phyloP scores from a whole-genome alignment of 2,888 invertebrate genomes.

The Tachina lurida region DNA sequence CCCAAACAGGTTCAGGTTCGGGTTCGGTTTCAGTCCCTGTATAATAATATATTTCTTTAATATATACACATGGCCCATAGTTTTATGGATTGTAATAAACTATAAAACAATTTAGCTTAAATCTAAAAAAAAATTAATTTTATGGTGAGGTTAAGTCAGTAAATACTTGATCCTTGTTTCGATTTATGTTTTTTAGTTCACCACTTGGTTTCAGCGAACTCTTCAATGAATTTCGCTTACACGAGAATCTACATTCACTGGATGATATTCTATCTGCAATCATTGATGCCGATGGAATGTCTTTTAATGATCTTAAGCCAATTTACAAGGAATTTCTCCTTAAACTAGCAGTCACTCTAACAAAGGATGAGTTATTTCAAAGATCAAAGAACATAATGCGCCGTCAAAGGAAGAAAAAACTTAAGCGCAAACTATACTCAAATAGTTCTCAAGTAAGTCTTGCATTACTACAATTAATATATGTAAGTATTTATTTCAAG shows the following conservation, averaged over 20 bases:
- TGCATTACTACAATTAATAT: neutral
- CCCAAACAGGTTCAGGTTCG: too few species aligned
- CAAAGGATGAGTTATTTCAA: conserved; percentile 95
- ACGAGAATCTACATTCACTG: conserved; percentile 93
- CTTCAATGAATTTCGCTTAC: conserved; percentile 93
- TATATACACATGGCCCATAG: too few species aligned
- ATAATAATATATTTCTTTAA: too few species aligned
- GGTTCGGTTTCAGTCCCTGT: too few species aligned
- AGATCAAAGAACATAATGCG: conserved; percentile 95
- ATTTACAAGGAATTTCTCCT: conserved; percentile 95
- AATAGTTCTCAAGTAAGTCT: conserved; percentile 76
- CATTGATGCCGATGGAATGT: conserved; percentile 96
- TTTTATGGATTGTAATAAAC: neutral
- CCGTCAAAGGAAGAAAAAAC: conserved; percentile 89
- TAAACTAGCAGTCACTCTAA: conserved; percentile 93
- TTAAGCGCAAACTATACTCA: conserved; percentile 84
- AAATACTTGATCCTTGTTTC: conserved; percentile 73
- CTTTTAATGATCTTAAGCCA: conserved; percentile 95
- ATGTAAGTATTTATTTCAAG: neutral
- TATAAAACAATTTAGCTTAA: neutral
- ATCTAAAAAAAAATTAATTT: neutral
- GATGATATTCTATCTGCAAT: conserved; percentile 94
- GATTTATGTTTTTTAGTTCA: conserved; percentile 85
- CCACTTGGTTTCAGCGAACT: conserved; percentile 93
- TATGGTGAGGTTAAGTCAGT: conserved; percentile 30